These are phyloP conservation scores for Recurvirostra avosetta DNA, from an alignment of 2,113 vertebrate species.

Conservation along the genomic window DNA sequence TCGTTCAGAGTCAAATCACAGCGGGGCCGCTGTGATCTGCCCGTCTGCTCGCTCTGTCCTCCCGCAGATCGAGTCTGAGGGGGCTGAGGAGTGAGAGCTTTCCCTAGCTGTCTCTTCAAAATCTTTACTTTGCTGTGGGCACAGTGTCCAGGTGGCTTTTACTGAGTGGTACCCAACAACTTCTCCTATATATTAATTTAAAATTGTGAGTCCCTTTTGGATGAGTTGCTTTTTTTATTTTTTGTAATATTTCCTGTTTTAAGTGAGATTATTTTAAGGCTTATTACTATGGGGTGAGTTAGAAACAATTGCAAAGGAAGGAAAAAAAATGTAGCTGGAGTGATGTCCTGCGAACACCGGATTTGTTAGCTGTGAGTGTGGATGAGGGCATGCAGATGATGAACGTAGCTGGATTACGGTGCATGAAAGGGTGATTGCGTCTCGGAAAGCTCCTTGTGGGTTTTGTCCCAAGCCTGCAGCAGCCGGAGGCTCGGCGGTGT, in stretches of 20 bases:
- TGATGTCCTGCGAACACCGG: not conserved
- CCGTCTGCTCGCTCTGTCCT: not conserved
- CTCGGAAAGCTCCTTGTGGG: not conserved
- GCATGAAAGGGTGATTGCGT: not conserved
- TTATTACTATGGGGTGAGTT: fast-evolving
- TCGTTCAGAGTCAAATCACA: not conserved
- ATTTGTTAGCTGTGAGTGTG: not conserved
- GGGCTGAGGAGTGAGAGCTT: not conserved
- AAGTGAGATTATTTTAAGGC: not conserved
- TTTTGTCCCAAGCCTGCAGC: not conserved
- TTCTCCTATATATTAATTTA: not conserved
- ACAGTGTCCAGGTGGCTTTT: not conserved
- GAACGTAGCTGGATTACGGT: fast-evolving
- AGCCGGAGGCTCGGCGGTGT: not conserved
- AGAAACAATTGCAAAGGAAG: not conserved
- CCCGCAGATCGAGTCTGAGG: not conserved
- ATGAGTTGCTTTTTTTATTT: not conserved
- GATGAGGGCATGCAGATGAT: not conserved
- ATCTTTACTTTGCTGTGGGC: not conserved
- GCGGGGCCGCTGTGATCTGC: not conserved
- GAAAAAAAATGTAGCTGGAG: fast-evolving
- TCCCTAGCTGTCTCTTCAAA: not conserved
- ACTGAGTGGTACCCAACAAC: not conserved
- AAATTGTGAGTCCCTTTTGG: not conserved
- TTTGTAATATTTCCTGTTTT: not conserved